phyloP scores from a whole-genome alignment of 2,888 invertebrate species.

The Beris chalybata region DNA sequence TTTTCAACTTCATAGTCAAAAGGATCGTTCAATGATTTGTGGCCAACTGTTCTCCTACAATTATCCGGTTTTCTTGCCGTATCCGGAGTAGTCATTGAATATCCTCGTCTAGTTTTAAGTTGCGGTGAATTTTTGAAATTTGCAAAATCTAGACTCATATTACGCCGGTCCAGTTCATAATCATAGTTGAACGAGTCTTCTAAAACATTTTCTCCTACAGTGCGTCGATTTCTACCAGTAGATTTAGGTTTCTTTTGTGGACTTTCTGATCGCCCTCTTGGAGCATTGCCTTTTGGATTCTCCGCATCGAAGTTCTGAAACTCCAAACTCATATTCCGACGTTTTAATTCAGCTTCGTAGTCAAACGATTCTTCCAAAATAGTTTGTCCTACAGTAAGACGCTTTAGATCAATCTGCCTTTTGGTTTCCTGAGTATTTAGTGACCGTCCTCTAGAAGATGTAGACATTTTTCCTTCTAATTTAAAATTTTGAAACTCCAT shows the following conservation, averaged over 20 bases:
- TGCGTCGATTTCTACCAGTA: neutral
- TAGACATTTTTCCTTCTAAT: no score
- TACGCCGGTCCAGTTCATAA: slow-evolving; percentile 4
- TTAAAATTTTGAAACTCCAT: no score
- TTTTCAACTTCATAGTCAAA: neutral
- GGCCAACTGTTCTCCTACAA: neutral
- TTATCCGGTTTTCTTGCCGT: neutral
- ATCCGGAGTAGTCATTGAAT: neutral
- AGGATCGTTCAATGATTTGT: neutral
- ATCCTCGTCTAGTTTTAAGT: no score
- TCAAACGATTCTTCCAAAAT: no score
- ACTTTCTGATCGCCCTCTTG: slow-evolving; percentile 2
- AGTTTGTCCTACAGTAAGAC: no score
- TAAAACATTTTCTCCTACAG: neutral
- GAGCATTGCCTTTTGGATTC: no score
- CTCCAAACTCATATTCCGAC: no score
- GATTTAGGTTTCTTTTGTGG: neutral
- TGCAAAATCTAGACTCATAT: neutral
- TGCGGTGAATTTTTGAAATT: neutral
- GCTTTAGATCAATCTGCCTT: no score
- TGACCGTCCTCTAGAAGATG: no score
- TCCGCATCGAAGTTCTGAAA: no score
- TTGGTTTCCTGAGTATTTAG: no score
- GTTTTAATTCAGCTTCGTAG: no score
- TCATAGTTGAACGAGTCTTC: slow-evolving; percentile 4